These are phyloP conservation scores for Poicephalus gulielmi DNA, from an alignment of 2,113 vertebrate species.

Conservation along the genomic window DNA sequence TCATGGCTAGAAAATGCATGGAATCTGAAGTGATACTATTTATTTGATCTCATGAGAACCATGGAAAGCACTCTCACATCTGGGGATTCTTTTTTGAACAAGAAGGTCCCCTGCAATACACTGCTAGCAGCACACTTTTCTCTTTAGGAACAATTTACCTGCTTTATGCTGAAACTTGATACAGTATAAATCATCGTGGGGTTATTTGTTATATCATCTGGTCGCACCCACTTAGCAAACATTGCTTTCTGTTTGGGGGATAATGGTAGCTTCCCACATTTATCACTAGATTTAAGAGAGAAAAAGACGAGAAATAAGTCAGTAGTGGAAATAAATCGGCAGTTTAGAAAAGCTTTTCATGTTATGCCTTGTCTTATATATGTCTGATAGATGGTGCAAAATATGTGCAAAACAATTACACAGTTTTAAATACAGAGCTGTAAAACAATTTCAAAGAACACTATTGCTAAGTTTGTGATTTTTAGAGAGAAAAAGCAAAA, in stretches of 20 bases:
- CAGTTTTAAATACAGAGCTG: not conserved
- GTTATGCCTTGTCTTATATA: not conserved
- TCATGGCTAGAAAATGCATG: not conserved
- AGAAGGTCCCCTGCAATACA: not conserved
- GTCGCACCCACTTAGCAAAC: constrained; percentile 94
- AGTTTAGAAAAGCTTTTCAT: not conserved
- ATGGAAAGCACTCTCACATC: not conserved
- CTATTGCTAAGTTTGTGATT: not conserved
- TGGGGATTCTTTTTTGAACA: not conserved
- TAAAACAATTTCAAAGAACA: not conserved
- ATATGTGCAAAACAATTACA: not conserved
- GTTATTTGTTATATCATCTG: constrained; percentile 93
- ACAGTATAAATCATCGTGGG: constrained; percentile 99
- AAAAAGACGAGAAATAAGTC: not conserved
- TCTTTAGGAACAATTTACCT: constrained; percentile 75
- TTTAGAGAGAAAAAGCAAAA: not conserved
- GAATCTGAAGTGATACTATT: not conserved
- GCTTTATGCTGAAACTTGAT: constrained; percentile 99
- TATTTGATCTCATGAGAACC: not conserved
- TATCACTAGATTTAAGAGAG: constrained; percentile 81
- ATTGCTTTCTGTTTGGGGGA: constrained; percentile 95
- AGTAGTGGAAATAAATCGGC: not conserved
- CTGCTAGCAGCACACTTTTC: not conserved
- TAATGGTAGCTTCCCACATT: constrained; percentile 88
- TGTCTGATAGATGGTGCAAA: not conserved